phyloP scores from a whole-genome alignment of 2,113 vertebrate species.

The Vicugna pacos region DNA sequence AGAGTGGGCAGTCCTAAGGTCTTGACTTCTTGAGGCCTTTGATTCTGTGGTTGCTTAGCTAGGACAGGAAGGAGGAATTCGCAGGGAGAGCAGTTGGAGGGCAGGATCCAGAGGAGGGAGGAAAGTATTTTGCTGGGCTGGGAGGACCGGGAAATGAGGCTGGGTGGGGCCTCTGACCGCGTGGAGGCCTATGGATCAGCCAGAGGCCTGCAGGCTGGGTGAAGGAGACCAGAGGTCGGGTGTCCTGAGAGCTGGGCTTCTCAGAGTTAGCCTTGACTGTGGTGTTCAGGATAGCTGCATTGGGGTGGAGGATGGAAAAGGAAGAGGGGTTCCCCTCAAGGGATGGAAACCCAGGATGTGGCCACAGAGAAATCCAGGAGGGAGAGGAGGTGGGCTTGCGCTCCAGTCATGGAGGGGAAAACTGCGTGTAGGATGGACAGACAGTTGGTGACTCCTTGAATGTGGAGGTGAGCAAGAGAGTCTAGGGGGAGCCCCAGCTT shows the following conservation, averaged over 20 bases:
- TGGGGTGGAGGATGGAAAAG: no score
- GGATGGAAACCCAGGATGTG: background rate
- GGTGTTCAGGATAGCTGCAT: background rate
- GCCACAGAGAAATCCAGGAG: background rate
- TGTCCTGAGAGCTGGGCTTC: background rate
- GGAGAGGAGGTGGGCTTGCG: background rate
- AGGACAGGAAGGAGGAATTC: background rate
- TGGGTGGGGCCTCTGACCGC: background rate
- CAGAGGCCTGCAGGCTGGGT: background rate
- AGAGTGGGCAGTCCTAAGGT: background rate
- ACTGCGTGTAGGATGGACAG: background rate
- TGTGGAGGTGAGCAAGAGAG: background rate
- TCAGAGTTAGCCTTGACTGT: background rate
- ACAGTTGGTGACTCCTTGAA: background rate
- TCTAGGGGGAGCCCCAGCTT: background rate
- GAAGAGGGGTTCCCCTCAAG: background rate
- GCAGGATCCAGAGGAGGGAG: background rate
- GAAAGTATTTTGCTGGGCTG: background rate
- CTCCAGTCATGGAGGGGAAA: background rate
- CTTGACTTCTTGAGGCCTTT: background rate
- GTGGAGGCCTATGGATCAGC: background rate
- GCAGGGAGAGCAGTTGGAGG: background rate
- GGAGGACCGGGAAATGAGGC: background rate
- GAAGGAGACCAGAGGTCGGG: background rate
- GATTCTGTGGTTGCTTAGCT: background rate